phyloP scores from a whole-genome alignment of 1,140 invertebrate genomes.

The Tenebrio molitor region DNA sequence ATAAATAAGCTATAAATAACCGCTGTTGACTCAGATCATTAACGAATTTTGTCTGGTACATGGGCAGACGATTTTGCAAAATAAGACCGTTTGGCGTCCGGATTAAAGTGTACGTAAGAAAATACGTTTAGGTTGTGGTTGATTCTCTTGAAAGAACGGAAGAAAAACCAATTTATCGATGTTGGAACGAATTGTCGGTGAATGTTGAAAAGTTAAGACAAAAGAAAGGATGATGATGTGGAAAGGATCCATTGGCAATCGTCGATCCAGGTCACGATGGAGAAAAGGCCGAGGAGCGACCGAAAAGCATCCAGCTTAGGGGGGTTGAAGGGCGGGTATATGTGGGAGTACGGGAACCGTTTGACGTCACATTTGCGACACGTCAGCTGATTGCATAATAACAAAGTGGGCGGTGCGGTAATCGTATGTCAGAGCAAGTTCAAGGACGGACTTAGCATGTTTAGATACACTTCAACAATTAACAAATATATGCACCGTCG shows the following conservation, averaged over 20 bases:
- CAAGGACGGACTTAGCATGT: slow-evolving; percentile 63
- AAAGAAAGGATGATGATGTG: slow-evolving; percentile 3
- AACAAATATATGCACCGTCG: slow-evolving; percentile 36
- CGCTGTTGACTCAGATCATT: slow-evolving; percentile 33
- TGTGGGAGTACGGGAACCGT: slow-evolving; percentile 50
- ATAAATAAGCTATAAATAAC: slow-evolving; percentile 28
- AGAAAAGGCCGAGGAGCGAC: slow-evolving; percentile 20
- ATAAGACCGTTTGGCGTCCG: background rate
- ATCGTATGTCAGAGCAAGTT: slow-evolving; percentile 63
- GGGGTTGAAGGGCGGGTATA: slow-evolving; percentile 47
- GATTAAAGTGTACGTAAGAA: too few relatives aligned
- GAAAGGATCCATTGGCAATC: background rate
- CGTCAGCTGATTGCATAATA: slow-evolving; percentile 66
- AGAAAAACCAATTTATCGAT: too few relatives aligned
- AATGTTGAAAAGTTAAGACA: background rate
- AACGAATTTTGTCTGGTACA: slow-evolving; percentile 5
- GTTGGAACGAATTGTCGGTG: too few relatives aligned
- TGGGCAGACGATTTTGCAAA: background rate
- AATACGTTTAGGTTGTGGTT: too few relatives aligned
- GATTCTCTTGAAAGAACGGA: too few relatives aligned
- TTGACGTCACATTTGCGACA: slow-evolving; percentile 61
- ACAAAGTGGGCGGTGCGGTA: slow-evolving; percentile 64
- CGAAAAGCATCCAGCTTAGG: slow-evolving; percentile 23
- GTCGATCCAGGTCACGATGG: background rate
- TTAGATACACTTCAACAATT: slow-evolving; percentile 45